A percentile compares a stretch with the other conserved stretches of the same genome.
Conservation (phyloP, 2,888 invertebrate genomes). For the Pyrrhia umbra region DNA sequence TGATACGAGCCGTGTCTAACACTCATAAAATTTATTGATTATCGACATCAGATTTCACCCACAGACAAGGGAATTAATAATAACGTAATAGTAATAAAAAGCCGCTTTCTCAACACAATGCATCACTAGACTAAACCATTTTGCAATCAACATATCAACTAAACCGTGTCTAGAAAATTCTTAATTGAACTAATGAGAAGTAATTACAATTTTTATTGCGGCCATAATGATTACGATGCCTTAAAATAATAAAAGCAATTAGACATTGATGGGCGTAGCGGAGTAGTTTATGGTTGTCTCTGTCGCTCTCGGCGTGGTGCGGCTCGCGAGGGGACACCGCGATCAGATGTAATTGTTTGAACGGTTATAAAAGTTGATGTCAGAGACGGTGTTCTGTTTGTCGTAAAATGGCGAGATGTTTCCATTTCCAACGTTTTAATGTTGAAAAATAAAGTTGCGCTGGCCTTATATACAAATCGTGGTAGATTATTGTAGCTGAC, state of each 20-base stretch:
- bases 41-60: slow-evolving; percentile 80
- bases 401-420: slow-evolving; percentile 87
- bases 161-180: slow-evolving; percentile 89
- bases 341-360: slow-evolving; percentile 90
- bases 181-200: slow-evolving; percentile 90
- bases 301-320: slow-evolving; percentile 67
- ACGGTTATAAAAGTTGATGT: slow-evolving; percentile 90
- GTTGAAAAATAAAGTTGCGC: slow-evolving; percentile 69
- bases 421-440: slow-evolving; percentile 76
- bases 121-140: slow-evolving; percentile 77
- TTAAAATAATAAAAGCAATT: slow-evolving; percentile 91
- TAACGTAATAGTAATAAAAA: slow-evolving; percentile 78
- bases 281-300: slow-evolving; percentile 78
- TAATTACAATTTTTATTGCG: slow-evolving; percentile 90
- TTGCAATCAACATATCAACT: slow-evolving; percentile 88
- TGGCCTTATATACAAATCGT: slow-evolving; percentile 34
- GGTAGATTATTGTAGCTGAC: slow-evolving; percentile 58
- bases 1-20: slow-evolving; percentile 87
- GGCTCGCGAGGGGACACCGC: slow-evolving; percentile 74
- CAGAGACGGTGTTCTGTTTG: slow-evolving; percentile 87
- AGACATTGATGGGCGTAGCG: slow-evolving; percentile 88
- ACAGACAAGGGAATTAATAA: slow-evolving; percentile 79
- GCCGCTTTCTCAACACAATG: slow-evolving; percentile 83
- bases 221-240: slow-evolving; percentile 90
- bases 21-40: slow-evolving; percentile 84